Conservation (phyloP, 1,140 invertebrate species). For the Nasonia longicornis region DNA sequence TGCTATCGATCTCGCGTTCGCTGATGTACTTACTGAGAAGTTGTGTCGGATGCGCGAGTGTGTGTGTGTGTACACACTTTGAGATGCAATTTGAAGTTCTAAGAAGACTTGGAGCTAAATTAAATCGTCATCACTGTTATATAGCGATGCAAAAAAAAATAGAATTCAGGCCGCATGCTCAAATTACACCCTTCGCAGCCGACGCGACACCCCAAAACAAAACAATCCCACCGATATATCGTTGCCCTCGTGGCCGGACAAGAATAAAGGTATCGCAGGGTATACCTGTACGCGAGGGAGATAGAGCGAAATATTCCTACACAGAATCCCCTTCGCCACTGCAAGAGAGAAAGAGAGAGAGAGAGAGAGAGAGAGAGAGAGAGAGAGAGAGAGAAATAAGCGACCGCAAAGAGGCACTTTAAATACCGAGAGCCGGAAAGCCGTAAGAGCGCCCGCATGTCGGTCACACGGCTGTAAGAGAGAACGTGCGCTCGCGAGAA, state of each 20-base stretch:
- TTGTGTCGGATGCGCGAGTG: no score
- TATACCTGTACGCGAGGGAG: not conserved
- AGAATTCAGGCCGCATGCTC: not conserved
- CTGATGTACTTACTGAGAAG: no score
- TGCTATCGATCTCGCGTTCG: not conserved
- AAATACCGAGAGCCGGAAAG: slow-evolving; percentile 32
- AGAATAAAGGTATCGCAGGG: no score
- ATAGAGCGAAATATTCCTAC: not conserved
- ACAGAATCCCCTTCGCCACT: not conserved
- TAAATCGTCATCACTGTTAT: no score
- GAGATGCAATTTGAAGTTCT: not conserved
- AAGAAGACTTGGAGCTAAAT: no score
- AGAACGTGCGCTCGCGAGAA: not conserved
- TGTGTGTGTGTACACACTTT: not conserved
- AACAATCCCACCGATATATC: slow-evolving; percentile 5
- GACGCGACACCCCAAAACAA: not conserved
- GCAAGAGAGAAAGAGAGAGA: no score
- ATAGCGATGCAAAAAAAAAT: no score
- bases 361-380: no score
- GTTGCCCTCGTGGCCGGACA: no score
- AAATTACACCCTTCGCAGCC: not conserved
- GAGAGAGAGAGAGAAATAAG: not conserved
- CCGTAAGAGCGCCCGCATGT: slow-evolving; percentile 30
- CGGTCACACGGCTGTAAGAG: slow-evolving; percentile 11
- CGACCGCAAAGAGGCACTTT: slow-evolving; percentile 24